phyloP scores from a whole-genome alignment of 2,888 invertebrate species.

The Thera britannica region DNA sequence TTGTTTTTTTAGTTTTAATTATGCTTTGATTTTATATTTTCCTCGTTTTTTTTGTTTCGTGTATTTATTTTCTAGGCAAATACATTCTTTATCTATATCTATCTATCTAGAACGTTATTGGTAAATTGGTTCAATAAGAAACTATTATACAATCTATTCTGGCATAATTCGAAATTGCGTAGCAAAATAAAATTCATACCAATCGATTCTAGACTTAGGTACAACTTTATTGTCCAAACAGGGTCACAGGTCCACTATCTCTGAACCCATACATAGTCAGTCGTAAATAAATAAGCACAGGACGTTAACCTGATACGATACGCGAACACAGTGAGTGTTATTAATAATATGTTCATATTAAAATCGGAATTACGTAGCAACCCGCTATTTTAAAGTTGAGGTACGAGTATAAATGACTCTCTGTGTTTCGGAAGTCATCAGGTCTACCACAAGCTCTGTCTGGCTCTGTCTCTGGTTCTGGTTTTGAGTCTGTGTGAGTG shows the following conservation, averaged over 20 bases:
- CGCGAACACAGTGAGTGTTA: conserved; percentile 16
- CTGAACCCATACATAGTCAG: conserved; percentile 17
- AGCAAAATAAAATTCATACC: not conserved
- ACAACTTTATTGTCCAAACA: conserved; percentile 15
- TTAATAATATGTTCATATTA: conserved; percentile 17
- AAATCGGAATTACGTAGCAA: conserved; percentile 55
- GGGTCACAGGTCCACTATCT: conserved; percentile 27
- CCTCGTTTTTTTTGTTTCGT: too few species aligned
- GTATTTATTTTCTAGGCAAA: too few species aligned
- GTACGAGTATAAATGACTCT: conserved; percentile 77
- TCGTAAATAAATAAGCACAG: conserved; percentile 34
- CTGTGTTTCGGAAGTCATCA: conserved; percentile 73
- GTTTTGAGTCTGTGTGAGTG: too few species aligned
- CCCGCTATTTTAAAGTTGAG: conserved; percentile 74
- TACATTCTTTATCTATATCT: too few species aligned
- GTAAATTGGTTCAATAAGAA: too few species aligned
- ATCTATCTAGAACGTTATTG: too few species aligned
- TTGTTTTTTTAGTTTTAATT: too few species aligned
- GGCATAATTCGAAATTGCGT: not conserved
- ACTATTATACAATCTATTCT: too few species aligned
- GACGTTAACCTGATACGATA: conserved; percentile 36
- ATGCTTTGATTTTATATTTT: too few species aligned
- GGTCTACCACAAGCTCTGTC: too few species aligned
- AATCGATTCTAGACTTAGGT: not conserved
- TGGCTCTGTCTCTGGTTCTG: too few species aligned